A percentile compares a stretch with the other conserved stretches of the same genome.
These are phyloP conservation scores for Euwallacea fornicatus DNA, from an alignment of 1,140 invertebrate species.

Conservation along the genomic window DNA sequence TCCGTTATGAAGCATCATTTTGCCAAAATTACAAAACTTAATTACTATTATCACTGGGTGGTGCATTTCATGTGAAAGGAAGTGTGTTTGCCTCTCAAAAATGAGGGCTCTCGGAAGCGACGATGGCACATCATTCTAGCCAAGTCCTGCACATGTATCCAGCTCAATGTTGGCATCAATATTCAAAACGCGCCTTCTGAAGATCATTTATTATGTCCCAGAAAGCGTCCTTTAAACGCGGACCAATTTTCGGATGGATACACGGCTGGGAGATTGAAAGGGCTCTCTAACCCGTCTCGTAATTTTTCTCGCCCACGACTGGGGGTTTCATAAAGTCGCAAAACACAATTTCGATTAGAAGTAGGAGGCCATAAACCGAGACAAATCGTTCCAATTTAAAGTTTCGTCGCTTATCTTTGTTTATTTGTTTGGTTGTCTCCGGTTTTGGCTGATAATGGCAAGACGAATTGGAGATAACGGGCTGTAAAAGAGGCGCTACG, in stretches of 20 bases:
- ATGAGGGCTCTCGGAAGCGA: no score
- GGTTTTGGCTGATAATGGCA: conserved; percentile 20
- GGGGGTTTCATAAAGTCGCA: conserved; percentile 14
- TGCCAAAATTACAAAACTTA: no score
- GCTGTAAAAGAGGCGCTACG: conserved; percentile 14
- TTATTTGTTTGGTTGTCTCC: conserved; percentile 16
- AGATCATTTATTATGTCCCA: conserved; percentile 27
- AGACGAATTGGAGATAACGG: conserved; percentile 33
- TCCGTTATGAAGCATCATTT: no score
- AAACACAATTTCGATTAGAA: conserved; percentile 5
- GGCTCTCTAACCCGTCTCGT: conserved; percentile 6
- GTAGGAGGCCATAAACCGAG: conserved; percentile 1
- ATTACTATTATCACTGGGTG: no score
- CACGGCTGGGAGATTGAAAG: conserved; percentile 14
- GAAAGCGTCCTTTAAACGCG: conserved; percentile 27
- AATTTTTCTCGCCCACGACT: conserved; percentile 12
- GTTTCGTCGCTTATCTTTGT: conserved; percentile 21
- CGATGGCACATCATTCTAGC: no score
- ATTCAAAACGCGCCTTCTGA: conserved; percentile 8
- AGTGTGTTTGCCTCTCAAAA: no score
- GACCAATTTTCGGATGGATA: conserved; percentile 21
- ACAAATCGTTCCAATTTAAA: conserved; percentile 8
- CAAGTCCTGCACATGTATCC: conserved; percentile 7
- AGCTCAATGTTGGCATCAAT: conserved; percentile 4
- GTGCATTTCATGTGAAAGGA: no score